Evolutionary conservation across 2,797 vertebrate genomes (phyloP).

Genomic region (Halcyon smyrnensis): DNA sequence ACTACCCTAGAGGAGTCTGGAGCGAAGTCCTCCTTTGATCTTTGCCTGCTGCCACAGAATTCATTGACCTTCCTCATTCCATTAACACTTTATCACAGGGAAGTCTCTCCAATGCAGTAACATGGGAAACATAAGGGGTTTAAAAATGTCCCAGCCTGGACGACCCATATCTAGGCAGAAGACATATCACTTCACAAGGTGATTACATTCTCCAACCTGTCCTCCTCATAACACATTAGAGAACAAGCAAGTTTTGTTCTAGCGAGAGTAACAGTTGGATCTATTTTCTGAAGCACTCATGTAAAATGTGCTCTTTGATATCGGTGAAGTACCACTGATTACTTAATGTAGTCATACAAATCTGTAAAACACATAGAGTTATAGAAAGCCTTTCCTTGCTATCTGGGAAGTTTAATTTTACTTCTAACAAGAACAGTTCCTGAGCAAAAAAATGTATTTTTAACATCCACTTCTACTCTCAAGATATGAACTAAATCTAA

Average conservation of each 20-base stretch:
- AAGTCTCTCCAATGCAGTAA: background rate
- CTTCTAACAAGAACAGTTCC: background rate
- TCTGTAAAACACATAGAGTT: background rate
- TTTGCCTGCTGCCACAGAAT: background rate
- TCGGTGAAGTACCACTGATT: background rate
- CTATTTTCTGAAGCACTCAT: background rate
- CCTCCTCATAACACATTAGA: fast-evolving
- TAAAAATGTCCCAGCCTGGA: background rate
- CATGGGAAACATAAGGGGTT: background rate
- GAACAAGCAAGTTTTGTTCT: background rate
- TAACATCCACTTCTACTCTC: background rate
- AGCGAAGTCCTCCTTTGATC: background rate
- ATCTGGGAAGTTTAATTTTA: background rate
- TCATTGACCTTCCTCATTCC: background rate
- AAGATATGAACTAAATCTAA: background rate
- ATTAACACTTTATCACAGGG: background rate
- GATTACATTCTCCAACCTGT: background rate
- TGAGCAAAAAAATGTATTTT: background rate
- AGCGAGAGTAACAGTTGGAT: background rate
- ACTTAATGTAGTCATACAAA: background rate
- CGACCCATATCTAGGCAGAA: background rate
- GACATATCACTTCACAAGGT: background rate
- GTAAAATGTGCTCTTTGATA: background rate
- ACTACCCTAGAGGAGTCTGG: background rate
- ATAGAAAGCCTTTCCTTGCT: background rate